Conservation (phyloP, 2,888 invertebrate species). For the Bombylius major region DNA sequence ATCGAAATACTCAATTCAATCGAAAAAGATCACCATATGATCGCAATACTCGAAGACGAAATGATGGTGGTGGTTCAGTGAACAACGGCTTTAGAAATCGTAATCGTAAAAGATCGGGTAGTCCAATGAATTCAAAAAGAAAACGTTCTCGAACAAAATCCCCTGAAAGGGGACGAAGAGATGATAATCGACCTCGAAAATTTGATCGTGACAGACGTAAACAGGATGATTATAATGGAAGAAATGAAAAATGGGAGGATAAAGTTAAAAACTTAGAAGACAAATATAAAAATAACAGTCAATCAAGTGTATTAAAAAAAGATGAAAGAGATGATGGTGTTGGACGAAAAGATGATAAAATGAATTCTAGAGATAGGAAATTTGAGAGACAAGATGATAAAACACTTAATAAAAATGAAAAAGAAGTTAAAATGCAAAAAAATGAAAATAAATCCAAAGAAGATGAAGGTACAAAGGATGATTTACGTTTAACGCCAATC, state of each 20-base stretch:
- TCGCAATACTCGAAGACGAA: constrained; percentile 5
- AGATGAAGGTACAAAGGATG: background rate
- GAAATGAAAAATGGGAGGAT: background rate
- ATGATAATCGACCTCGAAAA: constrained; percentile 1
- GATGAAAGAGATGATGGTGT: background rate
- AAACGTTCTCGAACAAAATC: constrained; percentile 7
- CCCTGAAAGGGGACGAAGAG: constrained; percentile 3
- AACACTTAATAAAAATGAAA: background rate
- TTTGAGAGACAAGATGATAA: background rate
- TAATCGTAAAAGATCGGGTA: constrained; percentile 7
- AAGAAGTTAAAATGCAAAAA: background rate
- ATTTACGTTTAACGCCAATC: no score
- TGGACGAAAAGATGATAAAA: background rate
- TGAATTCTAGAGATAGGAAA: background rate
- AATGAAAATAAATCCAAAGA: background rate
- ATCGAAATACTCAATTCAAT: background rate
- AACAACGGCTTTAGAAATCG: constrained; percentile 9
- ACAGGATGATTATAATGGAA: background rate
- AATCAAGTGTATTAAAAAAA: background rate
- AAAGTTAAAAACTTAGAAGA: background rate
- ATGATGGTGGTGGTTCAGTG: background rate
- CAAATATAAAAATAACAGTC: no score
- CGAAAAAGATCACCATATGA: constrained; percentile 1
- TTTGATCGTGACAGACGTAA: background rate
- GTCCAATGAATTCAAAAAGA: constrained; percentile 5